phyloP scores from a whole-genome alignment of 2,888 invertebrate species.

The Harpalus rubripes region DNA sequence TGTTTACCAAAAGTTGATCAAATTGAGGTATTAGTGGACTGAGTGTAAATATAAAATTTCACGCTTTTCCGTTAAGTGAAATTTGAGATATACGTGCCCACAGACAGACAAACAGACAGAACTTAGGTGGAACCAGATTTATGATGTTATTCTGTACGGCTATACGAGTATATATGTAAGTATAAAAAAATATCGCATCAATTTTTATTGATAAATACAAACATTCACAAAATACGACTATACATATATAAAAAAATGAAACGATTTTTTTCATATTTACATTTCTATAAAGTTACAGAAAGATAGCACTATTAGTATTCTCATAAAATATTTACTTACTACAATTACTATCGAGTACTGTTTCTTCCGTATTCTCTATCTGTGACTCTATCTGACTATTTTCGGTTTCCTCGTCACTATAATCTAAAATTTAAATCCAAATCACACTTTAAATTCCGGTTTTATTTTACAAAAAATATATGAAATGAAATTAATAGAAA shows the following conservation, averaged over 20 bases:
- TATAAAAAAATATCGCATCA: neutral
- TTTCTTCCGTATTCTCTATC: neutral
- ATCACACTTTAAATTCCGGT: neutral
- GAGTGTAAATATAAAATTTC: neutral
- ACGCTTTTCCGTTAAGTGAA: neutral
- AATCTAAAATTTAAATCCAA: neutral
- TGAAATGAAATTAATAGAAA: neutral
- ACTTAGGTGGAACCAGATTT: neutral
- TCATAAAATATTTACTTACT: neutral
- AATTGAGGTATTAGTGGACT: neutral
- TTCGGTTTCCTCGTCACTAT: neutral
- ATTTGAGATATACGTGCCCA: neutral
- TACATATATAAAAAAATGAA: neutral
- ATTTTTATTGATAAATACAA: constrained; percentile 1
- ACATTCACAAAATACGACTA: neutral
- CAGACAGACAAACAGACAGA: neutral
- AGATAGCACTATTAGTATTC: neutral
- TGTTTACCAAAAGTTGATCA: neutral
- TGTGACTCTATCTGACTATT: constrained; percentile 1
- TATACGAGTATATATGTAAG: neutral
- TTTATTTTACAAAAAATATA: neutral
- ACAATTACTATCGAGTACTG: neutral
- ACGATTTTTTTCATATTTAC: neutral
- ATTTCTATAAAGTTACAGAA: too few species aligned
- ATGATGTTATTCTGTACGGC: neutral